A percentile compares a stretch with the other conserved stretches of the same genome.
These are phyloP conservation scores for Plutomurus gul DNA, from an alignment of 1,140 invertebrate species.

Conservation along the genomic window DNA sequence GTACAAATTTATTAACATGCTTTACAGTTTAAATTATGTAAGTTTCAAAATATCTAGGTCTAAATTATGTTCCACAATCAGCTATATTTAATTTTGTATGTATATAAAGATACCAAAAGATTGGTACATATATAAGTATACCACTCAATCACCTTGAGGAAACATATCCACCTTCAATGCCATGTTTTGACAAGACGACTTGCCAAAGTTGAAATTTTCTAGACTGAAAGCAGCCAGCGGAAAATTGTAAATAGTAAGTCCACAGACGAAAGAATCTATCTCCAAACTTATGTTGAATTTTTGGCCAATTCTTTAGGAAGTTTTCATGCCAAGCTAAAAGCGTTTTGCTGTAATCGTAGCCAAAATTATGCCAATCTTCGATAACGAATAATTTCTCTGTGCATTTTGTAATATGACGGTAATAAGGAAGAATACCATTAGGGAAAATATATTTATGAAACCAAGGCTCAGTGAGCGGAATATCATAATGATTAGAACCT, in stretches of 20 bases:
- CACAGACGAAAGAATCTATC: conserved; percentile 27
- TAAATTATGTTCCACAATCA: too few relatives aligned
- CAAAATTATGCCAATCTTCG: conserved; percentile 44
- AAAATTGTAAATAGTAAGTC: neutral
- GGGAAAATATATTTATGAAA: conserved; percentile 38
- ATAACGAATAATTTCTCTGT: conserved; percentile 19
- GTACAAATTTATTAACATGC: too few relatives aligned
- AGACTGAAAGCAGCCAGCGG: neutral
- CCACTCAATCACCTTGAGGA: too few relatives aligned
- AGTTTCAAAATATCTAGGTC: too few relatives aligned
- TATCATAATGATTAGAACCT: neutral
- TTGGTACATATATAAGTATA: too few relatives aligned
- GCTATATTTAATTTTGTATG: too few relatives aligned
- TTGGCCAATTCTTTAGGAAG: conserved; percentile 5
- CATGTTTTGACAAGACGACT: neutral
- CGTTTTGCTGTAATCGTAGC: neutral
- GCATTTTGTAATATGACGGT: neutral
- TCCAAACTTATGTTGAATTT: neutral
- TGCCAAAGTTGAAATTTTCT: neutral
- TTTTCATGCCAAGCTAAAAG: conserved; percentile 27
- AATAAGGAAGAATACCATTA: neutral
- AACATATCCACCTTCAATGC: neutral
- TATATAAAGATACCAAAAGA: too few relatives aligned
- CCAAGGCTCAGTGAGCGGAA: neutral
- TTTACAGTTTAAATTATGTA: too few relatives aligned